Evolutionary conservation across 2,113 vertebrate genomes (phyloP), one percentile per base, ranked within the genome.

Genomic region (Triplophysa rosa): DNA sequence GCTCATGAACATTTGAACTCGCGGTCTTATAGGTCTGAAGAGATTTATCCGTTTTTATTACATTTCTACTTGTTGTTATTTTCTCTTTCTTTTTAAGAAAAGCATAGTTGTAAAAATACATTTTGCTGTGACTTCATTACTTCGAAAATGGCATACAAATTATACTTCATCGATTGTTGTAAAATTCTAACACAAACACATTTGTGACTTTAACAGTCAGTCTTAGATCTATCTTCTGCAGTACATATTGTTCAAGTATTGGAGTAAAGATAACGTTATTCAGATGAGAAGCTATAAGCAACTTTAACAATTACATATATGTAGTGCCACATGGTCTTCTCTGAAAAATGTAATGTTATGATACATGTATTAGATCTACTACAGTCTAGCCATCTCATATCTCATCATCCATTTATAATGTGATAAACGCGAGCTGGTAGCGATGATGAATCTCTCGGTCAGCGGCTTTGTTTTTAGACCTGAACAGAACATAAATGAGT

Each of bases 1-100:
- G 49, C 54, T 47, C 67, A 56, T 85, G 82, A 81, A 78, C 82
- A 23, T 82, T 83, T 79, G 77, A 81, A 83, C 79, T 77, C 84
- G 64, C 29, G 7, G n/a, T 62, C 81, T 86, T 56, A 42, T 23
- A 63, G 49, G 67, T 68, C 73, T 79, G 75, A 21, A 59, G 56
- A 73, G 67, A n/a, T 49, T 64, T 78, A 4, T 24, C 1, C 58
- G 21, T 5, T 76, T 76, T 69, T 64, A 16, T 12, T 16, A 40
- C 3, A 26, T 40, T 52, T 59, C 52, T 73, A 4, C 14, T 77
- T 70, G 58, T 63, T 82, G 80, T 61, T 82, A 63, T 40, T 79
- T 33, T 66, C 70, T 80, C 83, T 65, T 14, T 42, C 54, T 42
- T 23, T 58, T 16, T 54, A 17, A 49, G 11, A 45, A 49, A 49